Percentiles rank a stretch among this genome's conserved stretches.
phyloP scores from a whole-genome alignment of 1,140 invertebrate genomes.

The Brachionus manjavacas region DNA sequence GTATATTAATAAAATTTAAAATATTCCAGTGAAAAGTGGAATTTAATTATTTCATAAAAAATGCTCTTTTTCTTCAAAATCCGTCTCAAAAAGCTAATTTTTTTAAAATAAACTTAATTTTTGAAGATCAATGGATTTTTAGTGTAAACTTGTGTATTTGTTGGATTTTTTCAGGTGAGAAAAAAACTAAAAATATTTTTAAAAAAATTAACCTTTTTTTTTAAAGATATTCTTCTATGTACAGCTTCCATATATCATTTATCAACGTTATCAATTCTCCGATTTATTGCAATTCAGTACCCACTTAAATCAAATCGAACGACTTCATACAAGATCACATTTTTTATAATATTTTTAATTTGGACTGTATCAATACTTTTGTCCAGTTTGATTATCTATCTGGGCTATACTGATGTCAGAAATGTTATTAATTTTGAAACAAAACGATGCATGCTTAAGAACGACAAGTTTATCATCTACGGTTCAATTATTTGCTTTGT shows the following conservation, averaged over 20 bases:
- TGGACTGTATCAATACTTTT: conserved; percentile 29
- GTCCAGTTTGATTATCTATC: conserved; percentile 7
- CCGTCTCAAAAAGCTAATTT: no score
- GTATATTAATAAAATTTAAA: no score
- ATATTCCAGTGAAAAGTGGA: no score
- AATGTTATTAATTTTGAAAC: conserved; percentile 19
- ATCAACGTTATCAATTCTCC: conserved; percentile 21
- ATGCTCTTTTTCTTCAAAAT: no score
- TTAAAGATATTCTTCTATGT: conserved; percentile 22
- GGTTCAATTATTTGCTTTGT: conserved; percentile 40
- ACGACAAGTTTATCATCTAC: conserved; percentile 30
- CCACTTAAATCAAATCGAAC: conserved; percentile 20
- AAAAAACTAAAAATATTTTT: not conserved
- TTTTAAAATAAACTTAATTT: no score
- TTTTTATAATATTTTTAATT: conserved; percentile 35
- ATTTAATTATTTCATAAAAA: no score
- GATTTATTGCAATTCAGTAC: conserved; percentile 27
- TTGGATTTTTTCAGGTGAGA: conserved; percentile 38
- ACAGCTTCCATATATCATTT: conserved; percentile 36
- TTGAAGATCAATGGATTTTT: conserved; percentile 18
- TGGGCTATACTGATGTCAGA: not conserved
- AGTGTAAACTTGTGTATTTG: not conserved
- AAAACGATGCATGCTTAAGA: conserved; percentile 26
- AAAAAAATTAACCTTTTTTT: not conserved
- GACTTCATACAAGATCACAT: not conserved